phyloP scores from a whole-genome alignment of 2,888 invertebrate species.

The Macrosiphum euphorbiae region DNA sequence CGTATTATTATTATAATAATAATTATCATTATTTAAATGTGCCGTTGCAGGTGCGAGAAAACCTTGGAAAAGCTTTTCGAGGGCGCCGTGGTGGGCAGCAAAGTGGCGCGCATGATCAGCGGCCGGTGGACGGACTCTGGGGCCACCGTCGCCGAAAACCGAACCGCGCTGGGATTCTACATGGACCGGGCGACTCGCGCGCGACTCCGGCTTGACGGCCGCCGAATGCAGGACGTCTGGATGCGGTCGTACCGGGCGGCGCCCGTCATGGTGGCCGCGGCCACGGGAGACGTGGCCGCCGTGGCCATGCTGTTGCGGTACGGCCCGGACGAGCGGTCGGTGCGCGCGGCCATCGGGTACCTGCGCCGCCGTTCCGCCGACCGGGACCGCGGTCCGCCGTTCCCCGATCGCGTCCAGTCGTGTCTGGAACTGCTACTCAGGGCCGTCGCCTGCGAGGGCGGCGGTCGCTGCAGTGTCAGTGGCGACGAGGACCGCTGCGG shows the following conservation, averaged over 20 bases:
- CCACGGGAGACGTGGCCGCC: conserved; percentile 82
- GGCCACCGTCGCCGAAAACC: conserved; percentile 80
- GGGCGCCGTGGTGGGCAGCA: conserved; percentile 85
- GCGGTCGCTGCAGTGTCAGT: conserved; percentile 68
- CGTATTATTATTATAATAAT: not conserved
- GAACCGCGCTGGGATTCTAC: conserved; percentile 83
- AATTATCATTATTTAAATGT: too few relatives aligned
- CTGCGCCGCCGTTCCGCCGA: conserved; percentile 74
- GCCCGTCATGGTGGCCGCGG: conserved; percentile 81
- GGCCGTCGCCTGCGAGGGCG: conserved; percentile 76
- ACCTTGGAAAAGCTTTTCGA: conserved; percentile 75
- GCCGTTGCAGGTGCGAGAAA: conserved; percentile 69
- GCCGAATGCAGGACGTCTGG: conserved; percentile 83
- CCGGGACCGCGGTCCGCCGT: conserved; percentile 69
- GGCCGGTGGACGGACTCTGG: conserved; percentile 90
- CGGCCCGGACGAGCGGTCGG: conserved; percentile 70
- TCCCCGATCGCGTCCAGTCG: conserved; percentile 69
- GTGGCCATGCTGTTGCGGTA: conserved; percentile 78
- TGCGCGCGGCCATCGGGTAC: conserved; percentile 71
- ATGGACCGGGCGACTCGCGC: conserved; percentile 80
- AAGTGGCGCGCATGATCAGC: conserved; percentile 81
- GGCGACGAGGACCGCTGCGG: conserved; percentile 69
- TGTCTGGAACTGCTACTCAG: conserved; percentile 78
- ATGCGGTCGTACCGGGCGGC: conserved; percentile 85
- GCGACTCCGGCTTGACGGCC: conserved; percentile 68